Conservation (phyloP, 2,797 vertebrate genomes). For the Ficedula albicollis region DNA sequence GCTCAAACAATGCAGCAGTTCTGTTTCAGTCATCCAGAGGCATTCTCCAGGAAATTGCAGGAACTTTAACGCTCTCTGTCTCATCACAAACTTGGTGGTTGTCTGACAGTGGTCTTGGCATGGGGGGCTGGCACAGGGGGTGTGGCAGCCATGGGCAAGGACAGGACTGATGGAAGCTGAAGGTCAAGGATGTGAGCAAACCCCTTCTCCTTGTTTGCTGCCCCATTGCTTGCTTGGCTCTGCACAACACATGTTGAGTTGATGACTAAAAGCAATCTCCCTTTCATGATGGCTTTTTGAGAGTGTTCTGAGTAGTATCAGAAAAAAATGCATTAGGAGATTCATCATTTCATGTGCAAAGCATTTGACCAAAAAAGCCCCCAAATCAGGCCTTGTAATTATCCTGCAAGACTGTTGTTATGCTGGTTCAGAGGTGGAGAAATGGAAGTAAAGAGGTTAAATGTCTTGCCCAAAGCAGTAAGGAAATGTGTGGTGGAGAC, state of each 20-base stretch:
- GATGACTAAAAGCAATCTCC: not conserved
- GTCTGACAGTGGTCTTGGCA: not conserved
- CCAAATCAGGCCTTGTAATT: not conserved
- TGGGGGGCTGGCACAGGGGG: not conserved
- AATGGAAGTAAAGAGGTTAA: constrained; percentile 39
- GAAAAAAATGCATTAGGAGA: not conserved
- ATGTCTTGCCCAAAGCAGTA: not conserved
- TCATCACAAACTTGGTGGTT: not conserved
- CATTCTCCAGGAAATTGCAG: not conserved
- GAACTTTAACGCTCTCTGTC: not conserved
- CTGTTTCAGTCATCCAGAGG: not conserved
- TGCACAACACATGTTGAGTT: not conserved
- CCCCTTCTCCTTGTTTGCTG: not conserved
- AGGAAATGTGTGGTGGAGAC: constrained; percentile 61
- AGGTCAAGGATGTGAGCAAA: not conserved
- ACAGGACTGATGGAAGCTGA: not conserved
- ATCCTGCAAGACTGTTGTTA: not conserved
- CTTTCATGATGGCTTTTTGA: not conserved
- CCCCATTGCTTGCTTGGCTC: not conserved
- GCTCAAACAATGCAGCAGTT: not conserved
- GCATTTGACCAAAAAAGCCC: not conserved
- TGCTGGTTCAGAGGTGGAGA: constrained; percentile 23
- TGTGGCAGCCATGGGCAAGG: not conserved
- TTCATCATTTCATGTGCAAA: not conserved
- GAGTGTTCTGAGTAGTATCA: not conserved